phyloP scores from a whole-genome alignment of 2,797 vertebrate species.

The Halcyon chelicuti region DNA sequence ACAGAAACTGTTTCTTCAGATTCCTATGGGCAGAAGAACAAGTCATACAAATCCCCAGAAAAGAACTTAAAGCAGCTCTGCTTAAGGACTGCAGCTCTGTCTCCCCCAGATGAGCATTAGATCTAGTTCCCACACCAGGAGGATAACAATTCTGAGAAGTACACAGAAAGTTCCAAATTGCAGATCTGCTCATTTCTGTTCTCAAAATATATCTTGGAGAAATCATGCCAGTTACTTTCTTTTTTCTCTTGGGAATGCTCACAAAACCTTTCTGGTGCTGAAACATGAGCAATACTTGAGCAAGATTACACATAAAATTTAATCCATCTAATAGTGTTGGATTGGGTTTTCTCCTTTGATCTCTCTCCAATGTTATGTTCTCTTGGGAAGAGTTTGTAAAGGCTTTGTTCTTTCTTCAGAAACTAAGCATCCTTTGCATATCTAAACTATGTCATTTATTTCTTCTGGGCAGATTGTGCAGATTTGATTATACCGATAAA shows the following conservation, averaged over 20 bases:
- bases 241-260: slow-evolving; percentile 33
- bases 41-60: background rate
- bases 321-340: slow-evolving; percentile 16
- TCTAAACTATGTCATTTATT: slow-evolving; percentile 8
- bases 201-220: background rate
- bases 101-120: background rate
- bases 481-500: slow-evolving; percentile 35
- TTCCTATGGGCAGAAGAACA: background rate
- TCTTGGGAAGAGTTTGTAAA: slow-evolving; percentile 11
- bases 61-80: background rate
- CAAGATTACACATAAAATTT: slow-evolving; percentile 23
- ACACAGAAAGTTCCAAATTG: background rate
- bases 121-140: background rate
- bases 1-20: background rate
- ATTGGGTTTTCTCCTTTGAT: slow-evolving; percentile 56
- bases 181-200: background rate
- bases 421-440: slow-evolving; percentile 17
- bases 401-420: slow-evolving; percentile 52
- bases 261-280: background rate
- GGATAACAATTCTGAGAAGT: background rate
- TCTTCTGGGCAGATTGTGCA: slow-evolving; percentile 7
- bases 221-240: background rate
- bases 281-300: slow-evolving; percentile 6
- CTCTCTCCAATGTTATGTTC: slow-evolving; percentile 20
- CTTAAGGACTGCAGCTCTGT: background rate